Conservation (phyloP, 2,797 vertebrate species). For the Synanceia verrucosa region DNA sequence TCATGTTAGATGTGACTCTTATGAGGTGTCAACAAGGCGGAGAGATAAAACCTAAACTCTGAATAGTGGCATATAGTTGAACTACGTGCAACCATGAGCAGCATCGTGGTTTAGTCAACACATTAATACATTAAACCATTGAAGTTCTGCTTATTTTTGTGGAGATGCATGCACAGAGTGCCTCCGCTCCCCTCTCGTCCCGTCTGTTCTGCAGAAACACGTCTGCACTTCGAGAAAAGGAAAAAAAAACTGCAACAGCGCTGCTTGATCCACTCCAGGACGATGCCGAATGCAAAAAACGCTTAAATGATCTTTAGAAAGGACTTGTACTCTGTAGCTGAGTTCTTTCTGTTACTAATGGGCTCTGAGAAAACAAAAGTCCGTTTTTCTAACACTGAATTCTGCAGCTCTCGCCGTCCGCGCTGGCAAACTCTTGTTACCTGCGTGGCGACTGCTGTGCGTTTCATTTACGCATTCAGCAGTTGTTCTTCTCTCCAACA, state of each 20-base stretch:
- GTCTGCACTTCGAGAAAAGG: not conserved
- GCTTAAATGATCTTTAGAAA: not conserved
- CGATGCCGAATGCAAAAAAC: constrained; percentile 6
- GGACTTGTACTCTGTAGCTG: not conserved
- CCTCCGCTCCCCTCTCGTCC: not conserved
- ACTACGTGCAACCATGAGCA: not conserved
- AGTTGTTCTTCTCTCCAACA: constrained; percentile 2
- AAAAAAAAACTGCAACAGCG: not conserved
- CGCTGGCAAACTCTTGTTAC: not conserved
- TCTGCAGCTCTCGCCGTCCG: not conserved
- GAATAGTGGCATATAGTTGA: not conserved
- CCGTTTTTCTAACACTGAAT: not conserved
- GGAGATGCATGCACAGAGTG: not conserved
- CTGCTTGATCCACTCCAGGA: not conserved
- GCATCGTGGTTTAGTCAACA: not conserved
- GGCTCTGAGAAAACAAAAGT: not conserved
- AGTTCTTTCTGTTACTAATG: not conserved
- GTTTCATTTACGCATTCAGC: constrained; percentile 41
- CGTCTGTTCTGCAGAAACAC: constrained; percentile 16
- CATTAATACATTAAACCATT: too few species aligned
- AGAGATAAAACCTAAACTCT: not conserved
- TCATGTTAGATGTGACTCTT: not conserved
- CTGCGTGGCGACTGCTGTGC: constrained; percentile 8
- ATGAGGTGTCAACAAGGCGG: not conserved
- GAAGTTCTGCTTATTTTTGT: not conserved